Conservation (phyloP, 2,888 invertebrate species). For the Teleiodes luculella region DNA sequence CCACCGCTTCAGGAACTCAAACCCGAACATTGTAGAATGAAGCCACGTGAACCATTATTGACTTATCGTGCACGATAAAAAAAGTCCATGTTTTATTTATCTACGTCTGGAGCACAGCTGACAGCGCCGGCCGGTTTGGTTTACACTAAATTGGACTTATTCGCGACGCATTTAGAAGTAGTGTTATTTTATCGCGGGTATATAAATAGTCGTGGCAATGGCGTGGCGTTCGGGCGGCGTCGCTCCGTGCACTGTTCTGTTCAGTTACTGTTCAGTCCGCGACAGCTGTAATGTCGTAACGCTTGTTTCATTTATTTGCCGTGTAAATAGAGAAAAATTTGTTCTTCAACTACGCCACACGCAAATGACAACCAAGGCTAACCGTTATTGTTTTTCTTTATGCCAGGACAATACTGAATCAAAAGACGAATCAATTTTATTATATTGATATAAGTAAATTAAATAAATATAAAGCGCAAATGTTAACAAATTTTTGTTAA, state of each 20-base stretch:
- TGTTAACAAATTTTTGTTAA: too few species aligned
- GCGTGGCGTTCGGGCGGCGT: constrained; percentile 41
- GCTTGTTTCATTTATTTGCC: constrained; percentile 47
- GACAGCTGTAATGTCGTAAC: constrained; percentile 45
- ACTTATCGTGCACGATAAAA: constrained; percentile 61
- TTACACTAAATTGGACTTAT: constrained; percentile 27
- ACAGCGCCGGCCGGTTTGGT: constrained; percentile 12
- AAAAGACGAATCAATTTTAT: constrained; percentile 29
- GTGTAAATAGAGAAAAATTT: constrained; percentile 69
- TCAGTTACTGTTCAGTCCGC: constrained; percentile 40
- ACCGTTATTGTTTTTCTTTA: constrained; percentile 53
- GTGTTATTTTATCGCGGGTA: constrained; percentile 27
- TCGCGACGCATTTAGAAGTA: constrained; percentile 33
- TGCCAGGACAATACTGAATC: constrained; percentile 42
- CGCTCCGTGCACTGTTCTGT: constrained; percentile 47
- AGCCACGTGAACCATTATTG: constrained; percentile 51
- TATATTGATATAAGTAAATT: constrained; percentile 23
- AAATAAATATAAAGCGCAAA: too few species aligned
- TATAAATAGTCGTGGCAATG: constrained; percentile 32
- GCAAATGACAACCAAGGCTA: constrained; percentile 66
- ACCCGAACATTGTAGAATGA: constrained; percentile 64
- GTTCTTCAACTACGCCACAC: constrained; percentile 60
- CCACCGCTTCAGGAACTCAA: constrained; percentile 71
- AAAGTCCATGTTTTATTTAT: constrained; percentile 40
- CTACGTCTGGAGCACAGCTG: background rate